Base-by-base conservation (phyloP, 2,113 vertebrate genomes). In the Dendrocopos noguchii region DNA sequence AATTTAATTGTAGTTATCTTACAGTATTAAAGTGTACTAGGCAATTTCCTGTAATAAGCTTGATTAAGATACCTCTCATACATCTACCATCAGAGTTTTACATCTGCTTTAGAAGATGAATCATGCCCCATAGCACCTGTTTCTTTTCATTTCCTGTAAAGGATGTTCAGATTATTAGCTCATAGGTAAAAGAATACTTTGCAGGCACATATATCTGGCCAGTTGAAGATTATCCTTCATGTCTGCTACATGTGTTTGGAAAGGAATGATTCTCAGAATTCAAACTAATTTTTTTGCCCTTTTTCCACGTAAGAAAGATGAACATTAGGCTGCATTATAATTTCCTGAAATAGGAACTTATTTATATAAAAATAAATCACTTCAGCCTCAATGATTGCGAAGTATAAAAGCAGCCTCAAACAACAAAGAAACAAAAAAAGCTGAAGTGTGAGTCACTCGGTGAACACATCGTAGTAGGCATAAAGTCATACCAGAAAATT, bases 1-100 rank as follows among this genome's bases (percentile, higher is more conserved):
- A 95, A 95, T 93, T 96, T 95, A 96, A 94, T 95, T 94, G 79
- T 93, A 87, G 91, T 90, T 95, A 95, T 92, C 89, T 95, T 92
- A 80, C 12, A 87, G 60, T 59, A 94, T 94, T 93, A 94, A 93
- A 90, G 72, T 90, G 85, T 94, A 91, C 36, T 70, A 80, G 76
- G 76, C 91, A 93, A 91, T 96, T 95, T 96, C 90, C 87, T 90
- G 52, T 90, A 93, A 95, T 91, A 90, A 95, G 68, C 60, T 91
- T 95, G 87, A 94, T 94, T 95, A 94, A 91, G 91, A 93, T 93
- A 91, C 72, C 21, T 74, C 80, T 96, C 57, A 82, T 89, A 91
- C n/a, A 76, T 91, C 63, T 75, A 75, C 53, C 0, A 0, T 77
- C 68, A 55, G 65, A 78, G 39, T 74, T 87, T 82, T 71, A 92